These are phyloP conservation scores for Alosa sapidissima DNA, from an alignment of 2,797 vertebrate species.

Conservation along the genomic window DNA sequence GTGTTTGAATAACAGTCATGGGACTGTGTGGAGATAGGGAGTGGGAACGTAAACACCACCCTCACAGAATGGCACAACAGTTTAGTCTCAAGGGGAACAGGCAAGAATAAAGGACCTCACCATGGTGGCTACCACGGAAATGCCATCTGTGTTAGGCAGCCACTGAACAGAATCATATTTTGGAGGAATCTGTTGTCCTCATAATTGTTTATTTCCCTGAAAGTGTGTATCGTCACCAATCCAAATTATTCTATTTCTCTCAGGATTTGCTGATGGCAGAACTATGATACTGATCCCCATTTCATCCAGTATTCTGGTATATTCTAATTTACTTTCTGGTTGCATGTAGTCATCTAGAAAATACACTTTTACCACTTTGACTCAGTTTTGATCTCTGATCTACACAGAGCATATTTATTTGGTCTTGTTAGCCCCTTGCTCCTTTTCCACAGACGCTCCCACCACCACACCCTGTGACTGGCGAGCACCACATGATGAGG, in stretches of 20 bases:
- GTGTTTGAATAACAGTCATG: slow-evolving; percentile 19
- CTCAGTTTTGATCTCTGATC: neutral
- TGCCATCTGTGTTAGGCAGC: neutral
- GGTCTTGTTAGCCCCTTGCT: neutral
- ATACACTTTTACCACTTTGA: neutral
- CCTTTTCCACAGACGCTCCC: neutral
- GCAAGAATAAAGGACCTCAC: neutral
- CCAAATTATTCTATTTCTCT: neutral
- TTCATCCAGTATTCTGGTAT: neutral
- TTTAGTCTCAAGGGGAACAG: slow-evolving; percentile 22
- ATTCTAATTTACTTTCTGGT: neutral
- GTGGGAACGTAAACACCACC: slow-evolving; percentile 14
- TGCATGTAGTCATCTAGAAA: neutral
- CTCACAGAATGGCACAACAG: slow-evolving; percentile 19
- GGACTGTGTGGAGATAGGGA: neutral
- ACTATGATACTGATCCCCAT: neutral
- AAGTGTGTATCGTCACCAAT: neutral
- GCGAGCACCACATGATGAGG: neutral
- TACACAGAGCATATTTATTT: neutral
- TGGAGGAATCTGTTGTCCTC: neutral
- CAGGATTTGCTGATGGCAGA: neutral
- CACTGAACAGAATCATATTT: neutral
- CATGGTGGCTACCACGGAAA: slow-evolving; percentile 2
- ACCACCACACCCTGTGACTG: neutral
- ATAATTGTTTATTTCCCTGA: neutral